phyloP scores from a whole-genome alignment of 2,797 vertebrate species.

The Remorina albescens region DNA sequence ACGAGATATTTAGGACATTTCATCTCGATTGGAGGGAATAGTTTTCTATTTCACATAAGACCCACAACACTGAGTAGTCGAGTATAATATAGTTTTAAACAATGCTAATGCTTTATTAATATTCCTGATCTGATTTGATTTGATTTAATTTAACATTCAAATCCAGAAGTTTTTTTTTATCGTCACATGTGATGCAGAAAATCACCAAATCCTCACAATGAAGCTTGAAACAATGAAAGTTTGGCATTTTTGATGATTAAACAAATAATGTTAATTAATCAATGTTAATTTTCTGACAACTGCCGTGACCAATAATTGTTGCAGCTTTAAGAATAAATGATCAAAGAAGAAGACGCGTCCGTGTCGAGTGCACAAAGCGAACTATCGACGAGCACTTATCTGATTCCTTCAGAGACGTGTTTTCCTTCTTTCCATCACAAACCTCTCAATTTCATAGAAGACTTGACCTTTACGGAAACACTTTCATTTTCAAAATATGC shows the following conservation, averaged over 20 bases:
- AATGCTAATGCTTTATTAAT: too few relatives aligned
- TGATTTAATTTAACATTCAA: not conserved
- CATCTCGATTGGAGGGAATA: not conserved
- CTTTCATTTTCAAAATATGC: slow-evolving; percentile 68
- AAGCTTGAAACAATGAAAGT: not conserved
- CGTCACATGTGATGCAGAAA: not conserved
- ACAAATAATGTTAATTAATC: not conserved
- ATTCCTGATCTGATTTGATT: too few relatives aligned
- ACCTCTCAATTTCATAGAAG: slow-evolving; percentile 63
- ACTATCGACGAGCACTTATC: slow-evolving; percentile 39
- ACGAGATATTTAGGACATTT: not conserved
- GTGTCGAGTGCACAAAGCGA: slow-evolving; percentile 1
- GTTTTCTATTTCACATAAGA: slow-evolving; percentile 5
- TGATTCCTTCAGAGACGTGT: slow-evolving; percentile 29
- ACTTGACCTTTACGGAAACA: slow-evolving; percentile 70
- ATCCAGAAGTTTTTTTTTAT: not conserved
- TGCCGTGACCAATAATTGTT: not conserved
- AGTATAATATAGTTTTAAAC: too few relatives aligned
- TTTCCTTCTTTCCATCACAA: slow-evolving; percentile 53
- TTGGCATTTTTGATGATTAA: not conserved
- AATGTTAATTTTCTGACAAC: not conserved
- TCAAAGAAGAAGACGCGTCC: not conserved
- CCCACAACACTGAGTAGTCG: not conserved
- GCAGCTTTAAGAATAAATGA: not conserved
- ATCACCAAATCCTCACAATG: not conserved